Evolutionary conservation across 2,888 invertebrate species (phyloP), one percentile per base, ranked within the genome.

Genomic region (Polymixis lichenea): DNA sequence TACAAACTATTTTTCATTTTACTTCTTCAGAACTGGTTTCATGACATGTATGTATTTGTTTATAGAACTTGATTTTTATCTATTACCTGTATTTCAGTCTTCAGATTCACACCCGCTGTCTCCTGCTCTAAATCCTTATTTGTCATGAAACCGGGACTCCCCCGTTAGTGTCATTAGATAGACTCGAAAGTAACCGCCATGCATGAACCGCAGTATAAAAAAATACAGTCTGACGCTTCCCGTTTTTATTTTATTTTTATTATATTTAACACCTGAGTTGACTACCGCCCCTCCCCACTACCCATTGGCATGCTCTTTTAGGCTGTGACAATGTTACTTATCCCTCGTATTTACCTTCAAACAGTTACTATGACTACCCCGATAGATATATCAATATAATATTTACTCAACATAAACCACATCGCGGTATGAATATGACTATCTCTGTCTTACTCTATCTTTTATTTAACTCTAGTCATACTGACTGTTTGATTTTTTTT

Each of bases 401-500:
- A 81, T 85, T 86, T 90, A 94, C 94, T 94, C 85, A 92, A 95
- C 95, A 95, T 93, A 79, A 93, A 93, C 90, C 91, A 95, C 95
- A 95, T 91, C 92, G 95, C 94, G 95, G 92, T 95, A 95, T 95
- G 93, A 94, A 95, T 95, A 95, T 95, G 94, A 94, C 95, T 95
- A 88, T 95, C 91, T 94, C 93, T 95, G 82, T 94, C 92, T 95
- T 92, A 94, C 79, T 95, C 95, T 96, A 88, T 95, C 94, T 96
- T 94, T 95, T 95, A 91, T 94, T 96, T 90, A 87, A 92, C 93
- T 94, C 92, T 94, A 96, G 96, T 96, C 96, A 96, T 96, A 96
- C 96, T 96, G 96, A 96, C 96, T 96, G 96, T 96, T 96, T 96
- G 96, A 92, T 95, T 96, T 95, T 68, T 56, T 94, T 92, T 91